Base-by-base conservation (phyloP, 1,140 invertebrate genomes). In the Coboldia fuscipes region DNA sequence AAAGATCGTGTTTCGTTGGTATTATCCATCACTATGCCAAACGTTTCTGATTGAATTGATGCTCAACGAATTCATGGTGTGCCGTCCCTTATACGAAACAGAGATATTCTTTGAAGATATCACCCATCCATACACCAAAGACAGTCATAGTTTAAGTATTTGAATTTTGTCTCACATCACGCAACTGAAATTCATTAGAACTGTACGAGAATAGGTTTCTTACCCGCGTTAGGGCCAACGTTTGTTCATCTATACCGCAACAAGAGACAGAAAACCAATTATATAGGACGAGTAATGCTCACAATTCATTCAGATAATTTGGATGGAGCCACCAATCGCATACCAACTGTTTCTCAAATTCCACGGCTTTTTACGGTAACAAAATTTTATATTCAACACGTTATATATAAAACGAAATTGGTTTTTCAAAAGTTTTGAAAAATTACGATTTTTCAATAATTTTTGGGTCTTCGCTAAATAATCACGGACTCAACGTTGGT, bases 161-260 rank as follows among this genome's bases (percentile, higher is more conserved):
- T 75, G 73, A 3, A 6, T 28, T 33, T 6, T 9, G 23, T 52
- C 49, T 39, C 12, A 45, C 34, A 41, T n/a, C n/a, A n/a, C n/a
- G n/a, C n/a, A n/a, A n/a, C n/a, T n/a, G n/a, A n/a, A n/a, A n/a
- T n/a, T n/a, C n/a, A n/a, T n/a, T n/a, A n/a, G n/a, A n/a, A n/a
- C n/a, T n/a, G n/a, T n/a, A n/a, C n/a, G n/a, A n/a, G n/a, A n/a
- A n/a, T n/a, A n/a, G n/a, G n/a, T n/a, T n/a, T n/a, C n/a, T 48
- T 77, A n/a, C 77, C 77, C 2, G 72, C 72, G 2, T 75, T 73
- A 51, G 78, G 77, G 0, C 78, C 78, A 9, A 65, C 69, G 9
- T 80, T 72, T 51, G 43, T 83, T 13, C 68, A 78, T 45, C 56
- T 81, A 22, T 82, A 81, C 46, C 52, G 48, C 33, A 63, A 62